Percentiles rank a stretch among this genome's conserved stretches.
These are phyloP conservation scores for Loriculus beryllinus DNA, from an alignment of 2,797 vertebrate genomes.

Conservation along the genomic window DNA sequence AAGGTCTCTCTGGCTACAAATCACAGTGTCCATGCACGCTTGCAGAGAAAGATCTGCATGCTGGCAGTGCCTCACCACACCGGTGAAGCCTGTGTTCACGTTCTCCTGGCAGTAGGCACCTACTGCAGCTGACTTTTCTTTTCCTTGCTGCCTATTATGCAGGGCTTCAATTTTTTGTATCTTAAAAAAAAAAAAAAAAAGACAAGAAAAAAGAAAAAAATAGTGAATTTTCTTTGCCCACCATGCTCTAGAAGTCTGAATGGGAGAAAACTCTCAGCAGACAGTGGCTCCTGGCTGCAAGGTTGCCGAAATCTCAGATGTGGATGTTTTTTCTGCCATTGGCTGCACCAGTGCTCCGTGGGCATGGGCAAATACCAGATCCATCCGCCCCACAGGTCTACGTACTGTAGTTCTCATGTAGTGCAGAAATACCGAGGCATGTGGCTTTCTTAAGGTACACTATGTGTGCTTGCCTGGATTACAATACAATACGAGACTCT, in stretches of 20 bases:
- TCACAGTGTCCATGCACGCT: conserved; percentile 23
- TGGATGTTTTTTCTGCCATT: conserved; percentile 56
- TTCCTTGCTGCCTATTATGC: conserved; percentile 44
- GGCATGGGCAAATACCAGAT: conserved; percentile 34
- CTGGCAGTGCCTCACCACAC: conserved; percentile 54
- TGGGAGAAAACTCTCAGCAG: conserved; percentile 45
- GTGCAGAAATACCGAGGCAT: conserved; percentile 74
- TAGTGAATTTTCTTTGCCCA: conserved; percentile 25
- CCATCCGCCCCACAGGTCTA: conserved; percentile 57
- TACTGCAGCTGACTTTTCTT: conserved; percentile 66
- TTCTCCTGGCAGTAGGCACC: conserved; percentile 25
- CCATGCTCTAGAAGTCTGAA: conserved; percentile 55
- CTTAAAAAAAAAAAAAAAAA: neutral
- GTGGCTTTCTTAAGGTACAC: conserved; percentile 75
- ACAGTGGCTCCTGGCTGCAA: conserved; percentile 14
- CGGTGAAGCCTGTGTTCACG: neutral
- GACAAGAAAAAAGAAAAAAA: accelerated
- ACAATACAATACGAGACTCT: conserved; percentile 65
- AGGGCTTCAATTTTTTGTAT: conserved; percentile 48
- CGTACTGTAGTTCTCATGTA: conserved; percentile 72
- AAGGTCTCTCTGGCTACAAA: conserved; percentile 64
- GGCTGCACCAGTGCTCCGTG: conserved; percentile 61
- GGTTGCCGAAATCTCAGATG: conserved; percentile 52
- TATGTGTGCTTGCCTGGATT: conserved; percentile 73
- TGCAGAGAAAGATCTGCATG: conserved; percentile 65